Conservation (phyloP, 2,113 vertebrate species). For the Syrrhaptes paradoxus region DNA sequence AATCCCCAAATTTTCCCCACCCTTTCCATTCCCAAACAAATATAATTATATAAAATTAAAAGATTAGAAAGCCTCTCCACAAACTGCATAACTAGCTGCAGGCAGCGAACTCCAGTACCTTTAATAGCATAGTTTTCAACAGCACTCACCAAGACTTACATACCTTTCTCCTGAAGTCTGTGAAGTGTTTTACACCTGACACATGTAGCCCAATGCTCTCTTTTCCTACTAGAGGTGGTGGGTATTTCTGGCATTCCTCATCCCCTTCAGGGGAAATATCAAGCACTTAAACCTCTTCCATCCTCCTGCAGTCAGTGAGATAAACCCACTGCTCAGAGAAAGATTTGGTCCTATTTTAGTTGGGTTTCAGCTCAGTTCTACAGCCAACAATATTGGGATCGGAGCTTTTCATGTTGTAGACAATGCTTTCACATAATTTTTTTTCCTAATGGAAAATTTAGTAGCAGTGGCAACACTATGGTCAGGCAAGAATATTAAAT, state of each 20-base stretch:
- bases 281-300: not conserved
- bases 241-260: constrained; percentile 65
- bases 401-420: not conserved
- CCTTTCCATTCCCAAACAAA: constrained; percentile 44
- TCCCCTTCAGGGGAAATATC: constrained; percentile 20
- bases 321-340: not conserved
- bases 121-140: constrained; percentile 46
- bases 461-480: fast-evolving
- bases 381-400: not conserved
- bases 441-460: not conserved
- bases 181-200: constrained; percentile 51
- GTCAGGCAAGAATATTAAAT: not conserved
- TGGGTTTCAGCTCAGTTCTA: constrained; percentile 7
- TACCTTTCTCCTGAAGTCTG: constrained; percentile 57
- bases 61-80: constrained; percentile 71
- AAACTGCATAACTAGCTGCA: constrained; percentile 68
- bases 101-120: constrained; percentile 57
- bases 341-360: not conserved
- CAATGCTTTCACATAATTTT: not conserved
- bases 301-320: not conserved
- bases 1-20: constrained; percentile 46
- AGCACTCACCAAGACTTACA: not conserved
- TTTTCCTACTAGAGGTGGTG: constrained; percentile 29
- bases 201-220: constrained; percentile 17
- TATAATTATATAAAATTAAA: constrained; percentile 74